A percentile compares a stretch with the other conserved stretches of the same genome.
phyloP scores from a whole-genome alignment of 2,797 vertebrate species.

The Anabas testudineus region DNA sequence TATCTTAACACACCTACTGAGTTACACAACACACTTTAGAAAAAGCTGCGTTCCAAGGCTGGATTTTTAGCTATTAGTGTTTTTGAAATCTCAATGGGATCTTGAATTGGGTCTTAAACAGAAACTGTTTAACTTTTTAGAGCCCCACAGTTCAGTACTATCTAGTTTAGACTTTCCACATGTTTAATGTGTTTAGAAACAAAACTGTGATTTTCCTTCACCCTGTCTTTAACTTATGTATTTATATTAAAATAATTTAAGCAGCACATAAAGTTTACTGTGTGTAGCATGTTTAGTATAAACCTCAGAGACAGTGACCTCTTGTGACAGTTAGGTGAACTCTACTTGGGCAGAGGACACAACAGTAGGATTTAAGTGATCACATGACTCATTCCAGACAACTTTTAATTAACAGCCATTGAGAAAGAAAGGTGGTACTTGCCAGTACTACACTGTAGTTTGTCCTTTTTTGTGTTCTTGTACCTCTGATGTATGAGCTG shows the following conservation, averaged over 20 bases:
- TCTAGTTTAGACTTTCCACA: too few species aligned
- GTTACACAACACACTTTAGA: too few species aligned
- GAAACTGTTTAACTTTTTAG: too few species aligned
- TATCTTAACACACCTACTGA: too few species aligned
- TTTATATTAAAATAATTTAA: neutral
- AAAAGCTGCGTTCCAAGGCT: too few species aligned
- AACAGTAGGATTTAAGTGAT: neutral
- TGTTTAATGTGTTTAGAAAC: too few species aligned
- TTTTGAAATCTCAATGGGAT: too few species aligned
- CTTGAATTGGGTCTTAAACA: too few species aligned
- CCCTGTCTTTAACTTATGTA: too few species aligned
- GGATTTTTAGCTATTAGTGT: too few species aligned
- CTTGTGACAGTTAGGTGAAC: conserved; percentile 36
- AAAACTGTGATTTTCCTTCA: too few species aligned
- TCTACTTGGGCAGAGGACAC: conserved; percentile 1
- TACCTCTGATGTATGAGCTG: neutral
- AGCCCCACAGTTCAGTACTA: too few species aligned
- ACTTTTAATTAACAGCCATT: neutral
- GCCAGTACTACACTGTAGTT: neutral
- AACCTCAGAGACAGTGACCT: conserved; percentile 29
- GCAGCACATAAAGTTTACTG: neutral
- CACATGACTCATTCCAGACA: neutral
- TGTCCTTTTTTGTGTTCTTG: neutral
- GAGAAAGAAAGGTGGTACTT: neutral
- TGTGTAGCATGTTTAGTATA: neutral